Evolutionary conservation across 2,113 vertebrate species (phyloP).

Genomic region (Lepus europaeus): DNA sequence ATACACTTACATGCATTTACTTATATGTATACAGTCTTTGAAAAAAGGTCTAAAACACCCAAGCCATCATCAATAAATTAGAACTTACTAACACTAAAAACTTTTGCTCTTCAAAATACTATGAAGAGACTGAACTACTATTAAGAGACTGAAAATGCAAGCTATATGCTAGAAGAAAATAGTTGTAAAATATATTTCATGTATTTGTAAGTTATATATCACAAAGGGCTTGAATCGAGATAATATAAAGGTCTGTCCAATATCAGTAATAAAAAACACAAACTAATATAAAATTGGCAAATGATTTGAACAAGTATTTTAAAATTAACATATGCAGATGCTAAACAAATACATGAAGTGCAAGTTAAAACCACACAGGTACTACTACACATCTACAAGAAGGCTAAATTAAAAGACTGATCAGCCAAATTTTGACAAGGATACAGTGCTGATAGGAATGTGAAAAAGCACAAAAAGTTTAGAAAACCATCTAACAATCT

Average conservation of each 20-base stretch:
- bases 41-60: no score
- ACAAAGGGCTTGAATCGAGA: neutral
- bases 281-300: neutral
- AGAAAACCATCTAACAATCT: neutral
- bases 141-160: neutral
- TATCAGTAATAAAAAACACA: neutral
- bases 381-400: neutral
- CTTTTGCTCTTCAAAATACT: neutral
- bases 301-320: neutral
- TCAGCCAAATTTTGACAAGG: neutral
- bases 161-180: neutral
- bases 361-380: neutral
- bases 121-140: no score
- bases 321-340: neutral
- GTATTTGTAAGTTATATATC: neutral
- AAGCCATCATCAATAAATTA: neutral
- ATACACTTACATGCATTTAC: no score
- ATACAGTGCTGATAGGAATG: neutral
- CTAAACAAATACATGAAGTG: neutral
- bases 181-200: neutral
- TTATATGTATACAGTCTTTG: no score
- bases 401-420: neutral
- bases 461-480: neutral
- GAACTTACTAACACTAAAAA: neutral
- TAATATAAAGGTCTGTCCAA: neutral